Conservation (phyloP, 2,113 vertebrate genomes). For the Bathybates hornii region DNA sequence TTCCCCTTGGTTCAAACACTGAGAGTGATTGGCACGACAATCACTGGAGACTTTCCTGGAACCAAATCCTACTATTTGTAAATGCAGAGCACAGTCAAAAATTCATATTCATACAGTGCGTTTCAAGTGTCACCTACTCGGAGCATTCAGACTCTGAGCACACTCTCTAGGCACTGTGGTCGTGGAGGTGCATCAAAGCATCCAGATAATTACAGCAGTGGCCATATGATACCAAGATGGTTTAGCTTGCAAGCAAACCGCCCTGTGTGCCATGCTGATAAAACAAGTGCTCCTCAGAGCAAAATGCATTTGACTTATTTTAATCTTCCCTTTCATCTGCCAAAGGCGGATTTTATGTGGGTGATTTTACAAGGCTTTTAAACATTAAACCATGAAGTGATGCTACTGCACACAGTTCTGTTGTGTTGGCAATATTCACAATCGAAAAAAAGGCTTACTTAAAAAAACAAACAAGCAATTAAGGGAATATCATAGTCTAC, state of each 20-base stretch:
- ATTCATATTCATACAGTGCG: constrained; percentile 52
- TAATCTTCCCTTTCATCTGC: constrained; percentile 17
- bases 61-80: constrained; percentile 33
- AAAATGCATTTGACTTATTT: constrained; percentile 20
- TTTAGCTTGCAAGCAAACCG: constrained; percentile 7
- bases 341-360: background rate
- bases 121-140: constrained; percentile 53
- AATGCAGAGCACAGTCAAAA: constrained; percentile 37
- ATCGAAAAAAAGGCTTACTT: background rate
- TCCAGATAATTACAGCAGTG: constrained; percentile 38
- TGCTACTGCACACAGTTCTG: background rate
- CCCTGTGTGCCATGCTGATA: background rate
- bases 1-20: background rate
- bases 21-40: constrained; percentile 47
- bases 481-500: background rate
- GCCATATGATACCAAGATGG: constrained; percentile 11
- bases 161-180: constrained; percentile 11
- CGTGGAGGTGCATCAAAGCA: constrained; percentile 58
- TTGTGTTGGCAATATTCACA: background rate
- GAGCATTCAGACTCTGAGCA: constrained; percentile 32
- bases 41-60: constrained; percentile 31
- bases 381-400: background rate
- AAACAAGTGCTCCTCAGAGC: constrained; percentile 3
- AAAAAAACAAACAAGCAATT: background rate
- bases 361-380: background rate